These are phyloP conservation scores for Meandrusa payeni DNA, from an alignment of 2,888 invertebrate genomes.

Conservation along the genomic window DNA sequence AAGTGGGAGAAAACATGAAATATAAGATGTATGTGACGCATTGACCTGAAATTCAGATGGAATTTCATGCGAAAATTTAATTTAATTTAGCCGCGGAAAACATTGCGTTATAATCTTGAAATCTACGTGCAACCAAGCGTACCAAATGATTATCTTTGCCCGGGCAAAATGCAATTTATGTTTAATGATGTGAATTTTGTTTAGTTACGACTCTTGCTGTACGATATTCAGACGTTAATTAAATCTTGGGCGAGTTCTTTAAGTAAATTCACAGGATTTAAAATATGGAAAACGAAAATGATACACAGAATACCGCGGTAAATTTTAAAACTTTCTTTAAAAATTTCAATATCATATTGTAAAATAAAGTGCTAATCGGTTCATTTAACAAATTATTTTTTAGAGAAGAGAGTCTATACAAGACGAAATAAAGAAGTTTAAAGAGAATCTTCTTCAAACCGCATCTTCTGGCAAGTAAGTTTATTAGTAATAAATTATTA, in stretches of 20 bases:
- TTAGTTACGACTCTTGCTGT: slow-evolving; percentile 52
- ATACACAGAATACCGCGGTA: slow-evolving; percentile 41
- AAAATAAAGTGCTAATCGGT: neutral
- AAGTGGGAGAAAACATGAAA: slow-evolving; percentile 4
- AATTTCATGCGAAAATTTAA: slow-evolving; percentile 64
- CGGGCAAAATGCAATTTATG: slow-evolving; percentile 62
- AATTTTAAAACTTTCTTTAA: slow-evolving; percentile 26
- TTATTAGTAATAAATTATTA: neutral
- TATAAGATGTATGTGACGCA: slow-evolving; percentile 37
- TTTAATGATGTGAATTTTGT: slow-evolving; percentile 55
- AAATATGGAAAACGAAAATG: slow-evolving; percentile 29
- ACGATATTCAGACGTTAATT: slow-evolving; percentile 51
- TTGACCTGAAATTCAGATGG: slow-evolving; percentile 63
- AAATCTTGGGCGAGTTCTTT: slow-evolving; percentile 29
- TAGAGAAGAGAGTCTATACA: slow-evolving; percentile 28
- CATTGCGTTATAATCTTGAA: slow-evolving; percentile 65
- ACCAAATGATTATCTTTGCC: slow-evolving; percentile 65
- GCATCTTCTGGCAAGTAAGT: slow-evolving; percentile 60
- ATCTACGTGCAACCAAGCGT: slow-evolving; percentile 65
- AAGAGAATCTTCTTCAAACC: slow-evolving; percentile 63
- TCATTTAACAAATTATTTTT: slow-evolving; percentile 3
- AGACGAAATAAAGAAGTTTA: slow-evolving; percentile 68
- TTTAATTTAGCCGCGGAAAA: slow-evolving; percentile 55
- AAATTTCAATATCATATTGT: slow-evolving; percentile 1
- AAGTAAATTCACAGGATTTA: slow-evolving; percentile 40